Evolutionary conservation across 2,797 vertebrate genomes (phyloP).

Genomic region (Enteromius thamalakanensis): DNA sequence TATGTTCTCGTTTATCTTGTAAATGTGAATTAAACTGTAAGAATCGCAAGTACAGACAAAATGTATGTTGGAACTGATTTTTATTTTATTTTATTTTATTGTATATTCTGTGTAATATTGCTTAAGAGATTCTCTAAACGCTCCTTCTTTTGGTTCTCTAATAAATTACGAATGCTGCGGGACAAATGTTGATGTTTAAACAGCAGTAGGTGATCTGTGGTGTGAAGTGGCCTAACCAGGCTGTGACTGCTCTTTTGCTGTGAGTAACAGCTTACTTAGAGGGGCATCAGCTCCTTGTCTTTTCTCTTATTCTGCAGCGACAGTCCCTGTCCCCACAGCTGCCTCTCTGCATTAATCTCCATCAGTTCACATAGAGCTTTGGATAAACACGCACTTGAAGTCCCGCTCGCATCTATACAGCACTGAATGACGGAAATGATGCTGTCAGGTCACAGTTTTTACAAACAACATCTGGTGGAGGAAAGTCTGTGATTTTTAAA

Average conservation of each 20-base stretch:
- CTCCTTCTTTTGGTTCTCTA: background rate
- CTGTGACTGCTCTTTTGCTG: slow-evolving; percentile 68
- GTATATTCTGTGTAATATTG: background rate
- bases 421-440: slow-evolving; percentile 59
- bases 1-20: background rate
- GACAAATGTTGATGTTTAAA: slow-evolving; percentile 64
- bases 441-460: slow-evolving; percentile 67
- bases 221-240: slow-evolving; percentile 51
- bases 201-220: slow-evolving; percentile 56
- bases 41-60: background rate
- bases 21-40: background rate
- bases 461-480: slow-evolving; percentile 54
- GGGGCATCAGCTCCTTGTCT: slow-evolving; percentile 68
- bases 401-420: slow-evolving; percentile 61
- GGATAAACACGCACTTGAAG: slow-evolving; percentile 46
- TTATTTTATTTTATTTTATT: too few relatives aligned
- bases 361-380: slow-evolving; percentile 63
- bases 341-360: slow-evolving; percentile 75
- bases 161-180: slow-evolving; percentile 3
- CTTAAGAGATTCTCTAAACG: background rate
- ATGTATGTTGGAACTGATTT: too few relatives aligned
- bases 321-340: slow-evolving; percentile 68
- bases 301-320: slow-evolving; percentile 65
- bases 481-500: background rate
- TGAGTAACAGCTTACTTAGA: slow-evolving; percentile 68